These are phyloP conservation scores for Theonella swinhoei DNA, from an alignment of 37 sponge, comb jelly and placozoan genomes.

Conservation along the genomic window DNA sequence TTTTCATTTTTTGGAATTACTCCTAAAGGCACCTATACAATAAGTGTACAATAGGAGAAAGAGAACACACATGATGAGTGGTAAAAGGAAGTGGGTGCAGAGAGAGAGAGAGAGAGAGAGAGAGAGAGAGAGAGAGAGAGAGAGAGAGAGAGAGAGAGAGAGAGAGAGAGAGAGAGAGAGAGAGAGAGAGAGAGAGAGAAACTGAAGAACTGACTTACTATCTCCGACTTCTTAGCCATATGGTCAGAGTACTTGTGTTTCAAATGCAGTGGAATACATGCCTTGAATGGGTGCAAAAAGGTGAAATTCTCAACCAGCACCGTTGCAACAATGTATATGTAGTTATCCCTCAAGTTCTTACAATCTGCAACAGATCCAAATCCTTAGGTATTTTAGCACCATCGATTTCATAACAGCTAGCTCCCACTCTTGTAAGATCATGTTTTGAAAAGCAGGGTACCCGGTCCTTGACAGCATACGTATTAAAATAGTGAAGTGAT, in stretches of 20 bases:
- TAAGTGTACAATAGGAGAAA: too few species aligned
- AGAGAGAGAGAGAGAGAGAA: not conserved
- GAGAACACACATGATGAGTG: too few species aligned
- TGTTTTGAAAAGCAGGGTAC: not conserved
- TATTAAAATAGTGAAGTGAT: slow-evolving; percentile 1
- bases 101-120: too few species aligned
- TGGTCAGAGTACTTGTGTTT: slow-evolving; percentile 6
- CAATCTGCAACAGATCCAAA: slow-evolving; percentile 12
- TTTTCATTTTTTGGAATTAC: slow-evolving; percentile 21
- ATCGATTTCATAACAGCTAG: not conserved
- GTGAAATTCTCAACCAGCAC: slow-evolving; percentile 8
- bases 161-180: too few species aligned
- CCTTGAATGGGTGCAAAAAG: slow-evolving; percentile 8
- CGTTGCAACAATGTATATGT: not conserved
- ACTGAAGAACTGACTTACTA: not conserved
- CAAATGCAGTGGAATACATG: slow-evolving; percentile 13
- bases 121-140: too few species aligned
- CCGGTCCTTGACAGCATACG: not conserved
- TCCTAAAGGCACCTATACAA: slow-evolving; percentile 13
- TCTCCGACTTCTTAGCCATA: slow-evolving; percentile 10
- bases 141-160: too few species aligned
- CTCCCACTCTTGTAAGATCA: not conserved
- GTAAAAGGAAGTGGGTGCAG: too few species aligned
- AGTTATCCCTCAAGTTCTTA: slow-evolving; percentile 7
- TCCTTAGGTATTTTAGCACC: slow-evolving; percentile 11